These are phyloP conservation scores for Microctenopoma lineatum DNA, from an alignment of 2,797 vertebrate genomes.

Conservation along the genomic window DNA sequence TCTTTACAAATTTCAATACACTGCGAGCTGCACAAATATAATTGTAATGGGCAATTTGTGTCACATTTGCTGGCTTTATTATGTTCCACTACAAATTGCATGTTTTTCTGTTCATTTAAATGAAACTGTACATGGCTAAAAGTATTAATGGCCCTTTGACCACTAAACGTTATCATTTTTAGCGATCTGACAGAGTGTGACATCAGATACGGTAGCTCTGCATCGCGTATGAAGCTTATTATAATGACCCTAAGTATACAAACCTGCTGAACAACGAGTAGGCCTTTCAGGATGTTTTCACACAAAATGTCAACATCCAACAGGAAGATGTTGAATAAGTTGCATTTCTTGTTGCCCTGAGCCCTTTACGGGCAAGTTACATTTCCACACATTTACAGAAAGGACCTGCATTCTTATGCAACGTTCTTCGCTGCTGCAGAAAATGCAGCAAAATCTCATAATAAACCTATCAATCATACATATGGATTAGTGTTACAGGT, in stretches of 20 bases:
- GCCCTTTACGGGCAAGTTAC: conserved; percentile 55
- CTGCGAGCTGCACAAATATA: conserved; percentile 72
- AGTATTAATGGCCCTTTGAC: conserved; percentile 41
- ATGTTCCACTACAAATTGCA: conserved; percentile 67
- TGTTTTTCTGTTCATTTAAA: conserved; percentile 66
- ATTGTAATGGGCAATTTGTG: conserved; percentile 50
- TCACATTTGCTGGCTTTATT: conserved; percentile 75
- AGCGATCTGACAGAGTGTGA: conserved; percentile 40
- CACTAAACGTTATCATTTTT: conserved; percentile 42
- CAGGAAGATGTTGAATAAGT: conserved; percentile 68
- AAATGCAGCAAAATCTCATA: conserved; percentile 57
- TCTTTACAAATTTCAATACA: conserved; percentile 70
- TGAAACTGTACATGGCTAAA: conserved; percentile 75
- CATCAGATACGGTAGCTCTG: conserved; percentile 53
- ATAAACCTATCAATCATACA: conserved; percentile 34
- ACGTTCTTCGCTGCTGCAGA: conserved; percentile 49
- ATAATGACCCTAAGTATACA: conserved; percentile 43
- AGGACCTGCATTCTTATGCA: conserved; percentile 36
- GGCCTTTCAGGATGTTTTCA: conserved; percentile 51
- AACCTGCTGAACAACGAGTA: conserved; percentile 49
- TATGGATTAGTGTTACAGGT: conserved; percentile 52
- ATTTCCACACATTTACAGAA: conserved; percentile 55
- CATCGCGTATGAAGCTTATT: conserved; percentile 57
- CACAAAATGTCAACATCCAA: conserved; percentile 55
- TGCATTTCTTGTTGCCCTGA: conserved; percentile 76